Conservation (phyloP, 2,888 invertebrate species). For the Temnothorax unifasciatus region DNA sequence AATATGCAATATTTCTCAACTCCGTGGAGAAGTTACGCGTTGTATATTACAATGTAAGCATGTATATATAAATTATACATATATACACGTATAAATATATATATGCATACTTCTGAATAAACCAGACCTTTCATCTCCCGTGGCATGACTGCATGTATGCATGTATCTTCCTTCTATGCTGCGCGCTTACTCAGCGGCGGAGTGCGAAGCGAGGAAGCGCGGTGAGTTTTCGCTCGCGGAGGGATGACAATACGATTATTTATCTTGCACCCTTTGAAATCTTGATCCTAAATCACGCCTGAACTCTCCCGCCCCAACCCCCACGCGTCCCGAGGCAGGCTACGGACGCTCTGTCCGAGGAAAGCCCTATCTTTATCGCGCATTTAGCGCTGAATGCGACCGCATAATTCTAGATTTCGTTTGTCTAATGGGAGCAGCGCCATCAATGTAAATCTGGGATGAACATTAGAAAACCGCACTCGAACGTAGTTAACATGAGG, state of each 20-base stretch:
- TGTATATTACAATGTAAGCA: conserved; percentile 58
- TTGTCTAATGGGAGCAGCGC: background rate
- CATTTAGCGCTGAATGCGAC: conserved; percentile 38
- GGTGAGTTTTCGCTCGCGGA: conserved; percentile 36
- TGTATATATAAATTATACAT: conserved; percentile 14
- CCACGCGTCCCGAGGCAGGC: conserved; percentile 21
- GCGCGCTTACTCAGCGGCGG: conserved; percentile 22
- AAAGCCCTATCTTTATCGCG: conserved; percentile 29
- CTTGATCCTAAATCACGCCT: conserved; percentile 56
- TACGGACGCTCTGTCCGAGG: background rate
- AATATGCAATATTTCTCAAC: conserved; percentile 72
- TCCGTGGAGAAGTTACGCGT: conserved; percentile 64
- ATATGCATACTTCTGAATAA: conserved; percentile 62
- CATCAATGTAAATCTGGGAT: conserved; percentile 29
- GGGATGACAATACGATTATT: conserved; percentile 61
- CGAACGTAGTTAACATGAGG: background rate
- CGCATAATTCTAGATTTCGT: conserved; percentile 31
- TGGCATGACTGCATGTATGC: conserved; percentile 43
- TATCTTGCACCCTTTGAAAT: conserved; percentile 49
- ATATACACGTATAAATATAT: background rate
- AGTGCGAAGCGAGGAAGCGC: conserved; percentile 43
- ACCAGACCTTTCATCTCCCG: conserved; percentile 53
- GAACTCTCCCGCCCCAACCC: conserved; percentile 42
- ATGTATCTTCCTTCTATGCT: conserved; percentile 48
- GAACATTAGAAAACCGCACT: conserved; percentile 10